phyloP scores from a whole-genome alignment of 2,888 invertebrate genomes.

The Drosophila kanekoi region DNA sequence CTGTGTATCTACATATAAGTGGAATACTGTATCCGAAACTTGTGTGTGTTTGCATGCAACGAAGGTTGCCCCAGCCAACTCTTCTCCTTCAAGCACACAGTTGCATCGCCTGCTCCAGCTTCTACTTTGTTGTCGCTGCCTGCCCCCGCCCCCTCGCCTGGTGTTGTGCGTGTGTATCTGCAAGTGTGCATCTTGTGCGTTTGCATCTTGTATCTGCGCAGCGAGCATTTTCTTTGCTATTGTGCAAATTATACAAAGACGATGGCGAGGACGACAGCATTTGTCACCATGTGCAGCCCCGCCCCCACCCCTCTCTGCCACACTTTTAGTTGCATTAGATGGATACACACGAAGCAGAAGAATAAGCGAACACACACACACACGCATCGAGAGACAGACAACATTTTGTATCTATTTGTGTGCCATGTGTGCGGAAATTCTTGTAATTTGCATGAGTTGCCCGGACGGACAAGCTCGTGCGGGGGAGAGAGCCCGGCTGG shows the following conservation, averaged over 20 bases:
- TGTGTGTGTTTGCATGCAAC: constrained; percentile 29
- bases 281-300: constrained; percentile 45
- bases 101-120: not conserved
- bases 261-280: constrained; percentile 34
- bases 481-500: not conserved
- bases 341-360: constrained; percentile 40
- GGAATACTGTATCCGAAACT: constrained; percentile 24
- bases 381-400: not conserved
- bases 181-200: constrained; percentile 31
- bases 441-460: constrained; percentile 70
- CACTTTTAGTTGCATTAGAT: constrained; percentile 41
- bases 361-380: constrained; percentile 13
- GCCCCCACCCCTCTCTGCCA: not conserved
- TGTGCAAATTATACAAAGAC: constrained; percentile 68
- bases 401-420: constrained; percentile 70
- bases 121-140: no score
- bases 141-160: not conserved
- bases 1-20: constrained; percentile 27
- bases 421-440: constrained; percentile 64
- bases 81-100: not conserved
- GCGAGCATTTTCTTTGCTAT: constrained; percentile 65
- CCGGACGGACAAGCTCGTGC: constrained; percentile 40
- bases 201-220: constrained; percentile 58
- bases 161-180: constrained; percentile 37
- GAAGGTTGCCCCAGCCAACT: constrained; percentile 6